Evolutionary conservation across 2,113 vertebrate species (phyloP).

Genomic region (Nothoprocta pentlandii): DNA sequence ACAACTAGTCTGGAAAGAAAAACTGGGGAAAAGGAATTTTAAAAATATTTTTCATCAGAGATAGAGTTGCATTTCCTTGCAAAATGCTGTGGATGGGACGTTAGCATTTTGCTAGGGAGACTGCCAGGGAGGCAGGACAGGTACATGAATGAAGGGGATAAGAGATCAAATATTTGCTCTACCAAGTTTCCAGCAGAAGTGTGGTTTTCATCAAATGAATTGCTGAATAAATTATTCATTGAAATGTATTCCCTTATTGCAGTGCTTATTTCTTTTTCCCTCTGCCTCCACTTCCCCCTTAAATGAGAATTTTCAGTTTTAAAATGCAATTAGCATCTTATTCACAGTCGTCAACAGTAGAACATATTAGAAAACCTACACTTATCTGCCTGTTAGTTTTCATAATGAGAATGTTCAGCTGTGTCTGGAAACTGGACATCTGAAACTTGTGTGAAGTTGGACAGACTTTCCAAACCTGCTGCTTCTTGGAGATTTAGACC

Average conservation of each 20-base stretch:
- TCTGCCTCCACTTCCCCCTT: rapidly evolving
- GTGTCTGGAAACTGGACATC: neutral
- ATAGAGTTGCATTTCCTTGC: neutral
- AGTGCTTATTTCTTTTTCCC: neutral
- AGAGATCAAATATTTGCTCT: neutral
- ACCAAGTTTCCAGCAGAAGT: neutral
- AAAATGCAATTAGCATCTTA: neutral
- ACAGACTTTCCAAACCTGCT: neutral
- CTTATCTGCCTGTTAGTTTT: neutral
- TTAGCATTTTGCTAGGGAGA: neutral
- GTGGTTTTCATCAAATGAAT: neutral
- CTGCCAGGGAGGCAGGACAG: neutral
- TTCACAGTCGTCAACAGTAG: neutral
- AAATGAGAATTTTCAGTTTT: neutral
- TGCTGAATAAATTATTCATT: neutral
- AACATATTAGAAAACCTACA: neutral
- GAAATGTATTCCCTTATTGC: neutral
- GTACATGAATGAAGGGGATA: neutral
- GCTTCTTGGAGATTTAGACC: neutral
- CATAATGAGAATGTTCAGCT: neutral
- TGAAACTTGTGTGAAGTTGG: neutral
- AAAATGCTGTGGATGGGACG: neutral
- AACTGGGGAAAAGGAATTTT: neutral
- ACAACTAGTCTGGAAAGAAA: neutral
- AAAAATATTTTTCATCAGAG: neutral